Evolutionary conservation across 2,113 vertebrate genomes (phyloP).

Genomic region (Equus quagga): DNA sequence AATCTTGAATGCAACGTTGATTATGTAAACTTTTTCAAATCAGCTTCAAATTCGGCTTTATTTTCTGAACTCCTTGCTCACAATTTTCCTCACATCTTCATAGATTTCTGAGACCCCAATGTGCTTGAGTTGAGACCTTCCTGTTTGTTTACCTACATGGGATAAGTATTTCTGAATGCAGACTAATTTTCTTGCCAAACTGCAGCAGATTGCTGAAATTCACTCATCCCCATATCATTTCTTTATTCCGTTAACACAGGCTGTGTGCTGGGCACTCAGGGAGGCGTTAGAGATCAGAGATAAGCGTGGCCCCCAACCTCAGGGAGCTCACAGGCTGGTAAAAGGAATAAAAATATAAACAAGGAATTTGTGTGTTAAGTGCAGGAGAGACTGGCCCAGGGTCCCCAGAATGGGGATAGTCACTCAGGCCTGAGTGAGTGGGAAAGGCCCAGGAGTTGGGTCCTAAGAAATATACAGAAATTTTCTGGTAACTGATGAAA

Average conservation of each 20-base stretch:
- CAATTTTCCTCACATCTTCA: neutral
- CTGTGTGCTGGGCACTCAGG: neutral
- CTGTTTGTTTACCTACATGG: neutral
- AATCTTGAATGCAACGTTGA: slow-evolving; percentile 10
- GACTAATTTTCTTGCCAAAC: neutral
- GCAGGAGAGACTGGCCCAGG: neutral
- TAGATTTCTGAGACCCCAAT: neutral
- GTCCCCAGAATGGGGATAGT: neutral
- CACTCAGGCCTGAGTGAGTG: neutral
- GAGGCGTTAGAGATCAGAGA: neutral
- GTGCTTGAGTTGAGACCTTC: neutral
- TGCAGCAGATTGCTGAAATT: neutral
- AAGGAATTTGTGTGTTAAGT: neutral
- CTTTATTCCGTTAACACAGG: neutral
- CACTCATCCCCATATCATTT: neutral
- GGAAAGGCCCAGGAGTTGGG: neutral
- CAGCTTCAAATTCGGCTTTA: neutral
- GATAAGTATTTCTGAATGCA: neutral
- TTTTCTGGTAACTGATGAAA: neutral
- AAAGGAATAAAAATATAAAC: neutral
- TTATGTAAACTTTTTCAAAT: neutral
- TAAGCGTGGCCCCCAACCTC: neutral
- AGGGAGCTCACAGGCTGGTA: neutral
- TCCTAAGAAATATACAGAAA: neutral
- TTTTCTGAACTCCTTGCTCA: neutral